Conservation (phyloP, 2,113 vertebrate genomes). For the Felis chaus region DNA sequence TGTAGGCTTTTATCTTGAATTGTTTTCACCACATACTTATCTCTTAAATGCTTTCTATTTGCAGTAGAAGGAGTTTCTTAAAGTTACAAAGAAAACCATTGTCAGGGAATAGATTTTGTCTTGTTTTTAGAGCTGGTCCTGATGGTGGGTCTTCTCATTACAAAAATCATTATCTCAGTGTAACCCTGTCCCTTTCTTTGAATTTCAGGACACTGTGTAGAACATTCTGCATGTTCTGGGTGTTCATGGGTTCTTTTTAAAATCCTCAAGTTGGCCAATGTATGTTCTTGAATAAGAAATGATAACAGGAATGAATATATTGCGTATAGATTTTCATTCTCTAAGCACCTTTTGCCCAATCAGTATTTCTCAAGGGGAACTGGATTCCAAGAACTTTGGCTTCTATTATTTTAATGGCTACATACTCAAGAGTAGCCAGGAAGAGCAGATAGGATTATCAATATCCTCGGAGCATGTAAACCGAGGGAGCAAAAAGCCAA, state of each 20-base stretch:
- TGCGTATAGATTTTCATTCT: background rate
- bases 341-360: background rate
- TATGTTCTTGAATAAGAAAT: background rate
- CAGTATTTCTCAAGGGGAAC: background rate
- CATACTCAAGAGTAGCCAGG: background rate
- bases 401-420: background rate
- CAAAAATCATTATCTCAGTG: background rate
- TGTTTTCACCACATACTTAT: conserved; percentile 19
- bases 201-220: conserved; percentile 9
- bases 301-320: background rate
- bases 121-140: conserved; percentile 4
- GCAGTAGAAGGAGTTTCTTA: conserved; percentile 43
- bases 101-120: background rate
- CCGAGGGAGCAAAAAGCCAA: background rate
- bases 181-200: conserved; percentile 19
- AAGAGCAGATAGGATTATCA: background rate
- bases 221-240: conserved; percentile 8
- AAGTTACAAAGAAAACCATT: background rate
- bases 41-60: background rate
- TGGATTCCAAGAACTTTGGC: background rate
- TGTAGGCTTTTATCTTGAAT: conserved; percentile 13
- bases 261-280: background rate
- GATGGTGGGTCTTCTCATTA: conserved; percentile 30
- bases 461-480: background rate
- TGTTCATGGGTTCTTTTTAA: background rate